Evolutionary conservation across 2,113 vertebrate genomes (phyloP).

Genomic region (Oriolus oriolus): DNA sequence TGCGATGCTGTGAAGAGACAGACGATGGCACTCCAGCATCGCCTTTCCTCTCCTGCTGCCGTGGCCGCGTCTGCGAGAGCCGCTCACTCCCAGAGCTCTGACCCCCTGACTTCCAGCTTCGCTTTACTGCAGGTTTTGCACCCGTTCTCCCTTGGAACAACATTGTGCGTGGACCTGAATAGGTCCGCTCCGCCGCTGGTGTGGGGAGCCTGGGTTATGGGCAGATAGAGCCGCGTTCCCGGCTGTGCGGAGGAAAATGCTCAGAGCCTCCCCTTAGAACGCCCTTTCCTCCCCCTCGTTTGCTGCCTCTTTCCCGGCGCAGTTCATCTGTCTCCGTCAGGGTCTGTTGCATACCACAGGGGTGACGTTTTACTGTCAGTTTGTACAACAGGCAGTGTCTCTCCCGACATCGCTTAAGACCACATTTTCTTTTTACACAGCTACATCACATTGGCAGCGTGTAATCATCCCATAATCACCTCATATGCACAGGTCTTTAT

Average conservation of each 20-base stretch:
- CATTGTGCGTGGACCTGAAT: accelerated
- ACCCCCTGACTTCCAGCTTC: background rate
- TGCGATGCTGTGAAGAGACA: background rate
- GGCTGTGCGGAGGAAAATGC: background rate
- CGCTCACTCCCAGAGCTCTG: background rate
- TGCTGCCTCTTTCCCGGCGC: background rate
- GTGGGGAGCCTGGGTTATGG: accelerated
- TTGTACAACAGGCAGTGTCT: background rate
- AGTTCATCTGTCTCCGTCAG: background rate
- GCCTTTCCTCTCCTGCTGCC: background rate
- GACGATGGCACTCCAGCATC: constrained; percentile 32
- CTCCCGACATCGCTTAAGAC: background rate
- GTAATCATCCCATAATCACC: constrained; percentile 20
- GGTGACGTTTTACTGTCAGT: background rate
- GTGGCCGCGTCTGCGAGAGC: accelerated
- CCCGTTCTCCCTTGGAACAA: background rate
- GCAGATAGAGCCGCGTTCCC: accelerated
- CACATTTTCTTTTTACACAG: background rate
- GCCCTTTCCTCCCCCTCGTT: background rate
- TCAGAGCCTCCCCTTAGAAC: background rate
- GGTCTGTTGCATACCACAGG: background rate
- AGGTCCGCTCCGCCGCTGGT: background rate
- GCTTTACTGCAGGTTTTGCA: background rate
- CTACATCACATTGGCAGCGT: background rate
- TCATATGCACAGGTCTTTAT: background rate